These are phyloP conservation scores for Sepiola atlantica DNA, from an alignment of 2,888 invertebrate species.

Conservation along the genomic window DNA sequence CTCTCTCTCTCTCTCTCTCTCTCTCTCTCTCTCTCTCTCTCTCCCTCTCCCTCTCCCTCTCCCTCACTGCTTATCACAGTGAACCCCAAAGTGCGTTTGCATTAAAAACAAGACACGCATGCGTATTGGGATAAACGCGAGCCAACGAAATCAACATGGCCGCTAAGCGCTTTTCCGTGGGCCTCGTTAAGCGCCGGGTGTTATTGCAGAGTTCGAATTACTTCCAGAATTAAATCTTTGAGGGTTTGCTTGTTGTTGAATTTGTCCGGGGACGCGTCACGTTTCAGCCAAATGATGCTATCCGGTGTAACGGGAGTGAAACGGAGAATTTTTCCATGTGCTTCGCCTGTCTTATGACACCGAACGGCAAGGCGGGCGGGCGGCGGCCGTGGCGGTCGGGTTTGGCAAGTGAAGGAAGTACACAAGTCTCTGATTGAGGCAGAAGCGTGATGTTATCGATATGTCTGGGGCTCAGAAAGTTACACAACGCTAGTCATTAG, in stretches of 20 bases:
- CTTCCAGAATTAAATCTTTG: neutral
- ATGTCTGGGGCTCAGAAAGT: neutral
- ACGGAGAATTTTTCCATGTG: conserved; percentile 32
- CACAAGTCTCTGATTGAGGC: neutral
- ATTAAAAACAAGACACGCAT: neutral
- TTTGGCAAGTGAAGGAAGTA: neutral
- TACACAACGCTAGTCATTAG: neutral
- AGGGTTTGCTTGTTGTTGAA: neutral
- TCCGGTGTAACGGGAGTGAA: neutral
- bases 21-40: neutral
- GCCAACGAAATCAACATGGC: neutral
- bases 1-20: neutral
- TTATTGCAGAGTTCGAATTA: conserved; percentile 32
- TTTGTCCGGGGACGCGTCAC: conserved; percentile 19
- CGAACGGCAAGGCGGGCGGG: neutral
- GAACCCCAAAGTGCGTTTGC: neutral
- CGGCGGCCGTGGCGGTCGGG: neutral
- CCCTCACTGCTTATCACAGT: neutral
- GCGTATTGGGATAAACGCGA: neutral
- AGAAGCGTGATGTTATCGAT: neutral
- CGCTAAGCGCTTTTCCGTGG: neutral
- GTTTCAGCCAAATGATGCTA: conserved; percentile 3
- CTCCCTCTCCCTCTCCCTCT: neutral
- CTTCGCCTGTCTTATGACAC: neutral
- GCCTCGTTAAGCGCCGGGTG: neutral